Evolutionary conservation across 2,888 invertebrate genomes (phyloP).

Genomic region (Diarsia dahlii): DNA sequence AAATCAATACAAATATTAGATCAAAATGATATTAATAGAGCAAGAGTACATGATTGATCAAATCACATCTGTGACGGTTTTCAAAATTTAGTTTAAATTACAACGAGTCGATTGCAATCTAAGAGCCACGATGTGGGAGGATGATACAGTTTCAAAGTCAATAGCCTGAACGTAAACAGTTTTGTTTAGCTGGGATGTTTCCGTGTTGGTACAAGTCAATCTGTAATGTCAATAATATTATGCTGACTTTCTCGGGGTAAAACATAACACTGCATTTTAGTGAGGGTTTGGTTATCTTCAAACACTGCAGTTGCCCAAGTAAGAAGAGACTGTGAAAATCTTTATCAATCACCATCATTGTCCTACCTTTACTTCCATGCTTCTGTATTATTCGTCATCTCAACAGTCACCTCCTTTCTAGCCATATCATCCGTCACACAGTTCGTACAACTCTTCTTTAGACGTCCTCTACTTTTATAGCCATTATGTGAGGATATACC

Average conservation of each 20-base stretch:
- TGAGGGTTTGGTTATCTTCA: neutral
- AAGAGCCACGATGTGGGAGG: conserved; percentile 24
- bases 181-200: conserved; percentile 45
- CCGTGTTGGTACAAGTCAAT: conserved; percentile 16
- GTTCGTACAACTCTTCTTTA: too few relatives aligned
- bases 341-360: too few relatives aligned
- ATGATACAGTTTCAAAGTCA: conserved; percentile 52
- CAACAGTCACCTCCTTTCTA: too few relatives aligned
- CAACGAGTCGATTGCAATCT: conserved; percentile 17
- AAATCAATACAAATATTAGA: conserved; percentile 37
- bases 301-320: neutral
- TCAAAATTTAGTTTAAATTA: conserved; percentile 18
- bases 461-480: too few relatives aligned
- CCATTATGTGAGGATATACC: neutral
- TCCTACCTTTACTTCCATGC: too few relatives aligned
- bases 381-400: too few relatives aligned
- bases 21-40: conserved; percentile 44
- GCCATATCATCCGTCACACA: too few relatives aligned
- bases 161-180: conserved; percentile 49
- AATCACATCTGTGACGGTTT: conserved; percentile 21
- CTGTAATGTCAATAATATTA: conserved; percentile 18
- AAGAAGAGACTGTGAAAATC: neutral
- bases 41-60: conserved; percentile 24
- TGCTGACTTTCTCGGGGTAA: neutral
- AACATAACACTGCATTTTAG: conserved; percentile 2